Conservation (phyloP, 2,797 vertebrate species). For the Pantherophis vulpinus region DNA sequence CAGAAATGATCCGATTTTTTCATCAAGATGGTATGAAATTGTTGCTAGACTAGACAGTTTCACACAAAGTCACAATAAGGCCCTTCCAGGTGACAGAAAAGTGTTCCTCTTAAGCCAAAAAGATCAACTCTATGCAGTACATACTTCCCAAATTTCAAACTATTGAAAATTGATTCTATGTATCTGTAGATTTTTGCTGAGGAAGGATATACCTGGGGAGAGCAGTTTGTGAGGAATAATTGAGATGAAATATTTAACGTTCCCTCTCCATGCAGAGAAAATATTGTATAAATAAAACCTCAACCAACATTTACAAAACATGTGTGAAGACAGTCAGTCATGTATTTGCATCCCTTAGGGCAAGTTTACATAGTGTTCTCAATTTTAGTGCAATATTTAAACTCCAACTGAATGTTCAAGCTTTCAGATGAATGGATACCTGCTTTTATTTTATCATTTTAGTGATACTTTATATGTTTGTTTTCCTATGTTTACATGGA, state of each 20-base stretch:
- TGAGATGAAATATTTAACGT: not conserved
- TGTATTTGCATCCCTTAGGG: not conserved
- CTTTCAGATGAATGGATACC: not conserved
- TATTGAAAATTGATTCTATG: not conserved
- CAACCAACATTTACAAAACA: not conserved
- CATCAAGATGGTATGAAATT: not conserved
- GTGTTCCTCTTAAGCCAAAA: not conserved
- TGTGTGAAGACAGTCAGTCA: no score
- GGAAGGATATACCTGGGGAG: no score
- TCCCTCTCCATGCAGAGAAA: not conserved
- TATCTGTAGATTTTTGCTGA: not conserved
- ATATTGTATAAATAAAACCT: not conserved
- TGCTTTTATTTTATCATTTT: not conserved
- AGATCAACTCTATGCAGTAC: not conserved
- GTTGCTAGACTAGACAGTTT: not conserved
- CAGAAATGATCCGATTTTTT: not conserved
- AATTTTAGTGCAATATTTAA: not conserved
- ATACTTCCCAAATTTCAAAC: not conserved
- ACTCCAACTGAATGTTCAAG: not conserved
- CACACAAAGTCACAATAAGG: not conserved
- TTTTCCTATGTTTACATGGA: not conserved
- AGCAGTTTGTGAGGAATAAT: not conserved
- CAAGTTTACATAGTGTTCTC: not conserved
- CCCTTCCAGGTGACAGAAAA: not conserved
- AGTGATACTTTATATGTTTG: not conserved